Conservation (phyloP, 2,888 invertebrate genomes). For the Parnassius orleans region DNA sequence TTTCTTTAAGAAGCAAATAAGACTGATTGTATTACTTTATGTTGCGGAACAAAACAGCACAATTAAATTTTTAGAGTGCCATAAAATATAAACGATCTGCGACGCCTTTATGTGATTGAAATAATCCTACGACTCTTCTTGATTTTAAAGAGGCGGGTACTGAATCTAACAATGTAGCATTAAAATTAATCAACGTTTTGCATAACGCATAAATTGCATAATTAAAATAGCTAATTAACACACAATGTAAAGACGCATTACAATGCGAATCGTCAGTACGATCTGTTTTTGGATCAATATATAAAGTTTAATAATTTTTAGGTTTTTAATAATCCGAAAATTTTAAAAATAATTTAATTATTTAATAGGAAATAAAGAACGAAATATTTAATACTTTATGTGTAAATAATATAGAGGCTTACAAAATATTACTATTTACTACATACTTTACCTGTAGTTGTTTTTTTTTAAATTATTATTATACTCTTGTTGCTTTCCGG, state of each 20-base stretch:
- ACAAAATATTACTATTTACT: too few species aligned
- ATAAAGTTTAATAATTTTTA: too few species aligned
- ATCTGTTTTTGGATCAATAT: not conserved
- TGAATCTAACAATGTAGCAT: constrained; percentile 16
- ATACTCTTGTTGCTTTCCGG: too few species aligned
- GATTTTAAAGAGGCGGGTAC: constrained; percentile 9
- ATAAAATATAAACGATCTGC: constrained; percentile 11
- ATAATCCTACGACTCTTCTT: constrained; percentile 11
- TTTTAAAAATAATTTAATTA: too few species aligned
- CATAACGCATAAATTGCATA: constrained; percentile 14
- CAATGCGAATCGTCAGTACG: constrained; percentile 2
- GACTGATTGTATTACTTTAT: too few species aligned
- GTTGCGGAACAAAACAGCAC: not conserved
- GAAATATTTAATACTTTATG: too few species aligned
- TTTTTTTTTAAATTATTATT: too few species aligned
- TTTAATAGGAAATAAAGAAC: too few species aligned
- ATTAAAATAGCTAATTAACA: constrained; percentile 19
- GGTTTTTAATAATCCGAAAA: too few species aligned
- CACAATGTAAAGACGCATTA: constrained; percentile 10
- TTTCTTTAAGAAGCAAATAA: too few species aligned
- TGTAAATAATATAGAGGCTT: too few species aligned
- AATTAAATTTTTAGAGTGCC: constrained; percentile 10
- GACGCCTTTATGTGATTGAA: not conserved
- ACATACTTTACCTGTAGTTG: too few species aligned
- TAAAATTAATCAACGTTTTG: constrained; percentile 21